Base-by-base conservation (phyloP, 2,113 vertebrate genomes). In the Ammodytes dubius region DNA sequence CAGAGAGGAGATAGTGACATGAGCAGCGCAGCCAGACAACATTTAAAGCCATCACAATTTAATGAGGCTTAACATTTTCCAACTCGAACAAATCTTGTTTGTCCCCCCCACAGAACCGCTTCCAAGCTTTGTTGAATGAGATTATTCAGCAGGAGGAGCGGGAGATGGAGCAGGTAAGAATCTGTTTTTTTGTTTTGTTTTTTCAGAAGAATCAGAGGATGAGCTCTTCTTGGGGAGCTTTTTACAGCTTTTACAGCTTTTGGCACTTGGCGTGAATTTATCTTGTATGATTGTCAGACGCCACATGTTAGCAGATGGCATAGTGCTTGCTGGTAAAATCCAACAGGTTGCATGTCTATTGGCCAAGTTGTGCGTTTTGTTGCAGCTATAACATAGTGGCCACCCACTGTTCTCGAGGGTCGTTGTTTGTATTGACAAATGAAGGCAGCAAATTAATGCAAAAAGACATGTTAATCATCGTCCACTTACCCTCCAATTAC, bases 141-240 rank as follows among this genome's bases (percentile, higher is more conserved):
- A 98, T 99, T 85, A 96, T 97, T 79, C 97, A 97, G 86, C 97
- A 99, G 77, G 98, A 99, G 87, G 97, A 99, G 68, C 91, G 96
- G 54, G 97, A 99, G 93, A 98, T 98, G 90, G 97, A 98, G 87
- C 97, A 99, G 96, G 97, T 98, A 83, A 95, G 94, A 74, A 15
- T 11, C 54, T 81, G 58, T 57, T 79, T 57, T 17, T 27, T 27
- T 27, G 2, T 27, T 27, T 27, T 27, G 2, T 27, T 27, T 27
- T 27, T 27, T 27, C 27, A 27, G 27, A 27, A 56, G 74, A 83
- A 70, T 68, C 52, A 1, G 39, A 57, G 52, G 63, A 81, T 81
- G 58, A 54, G 67, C 2, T 14, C 49, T 70, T 9, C 40, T 8
- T 43, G 73, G 68, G 65, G 63, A 79, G 70, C 49, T 72, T 72